phyloP scores from a whole-genome alignment of 2,797 vertebrate species.

The Synanceia verrucosa region DNA sequence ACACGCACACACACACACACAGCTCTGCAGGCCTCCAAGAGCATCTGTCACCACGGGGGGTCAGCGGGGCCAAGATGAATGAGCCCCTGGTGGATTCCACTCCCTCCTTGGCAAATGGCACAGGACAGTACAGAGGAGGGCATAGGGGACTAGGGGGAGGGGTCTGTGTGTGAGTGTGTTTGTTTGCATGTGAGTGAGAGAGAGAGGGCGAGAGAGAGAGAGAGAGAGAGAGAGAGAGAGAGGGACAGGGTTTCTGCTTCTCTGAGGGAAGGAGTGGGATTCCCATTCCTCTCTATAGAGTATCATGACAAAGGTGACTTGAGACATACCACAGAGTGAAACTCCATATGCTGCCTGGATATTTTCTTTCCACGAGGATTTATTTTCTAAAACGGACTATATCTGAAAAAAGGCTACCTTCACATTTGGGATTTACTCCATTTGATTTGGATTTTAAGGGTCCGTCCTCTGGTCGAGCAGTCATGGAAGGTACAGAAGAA shows the following conservation, averaged over 20 bases:
- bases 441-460: conserved; percentile 48
- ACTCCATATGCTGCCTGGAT: conserved; percentile 53
- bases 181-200: conserved; percentile 71
- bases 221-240: conserved; percentile 68
- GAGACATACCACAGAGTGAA: conserved; percentile 66
- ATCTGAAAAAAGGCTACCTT: conserved; percentile 20
- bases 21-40: conserved; percentile 87
- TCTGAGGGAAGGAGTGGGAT: conserved; percentile 80
- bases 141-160: conserved; percentile 78
- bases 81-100: conserved; percentile 91
- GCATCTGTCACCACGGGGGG: conserved; percentile 96
- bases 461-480: conserved; percentile 36
- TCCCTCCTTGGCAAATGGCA: conserved; percentile 95
- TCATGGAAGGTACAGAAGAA: conserved; percentile 78
- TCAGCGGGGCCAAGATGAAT: conserved; percentile 94
- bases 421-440: conserved; percentile 55
- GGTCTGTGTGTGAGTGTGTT: conserved; percentile 56
- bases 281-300: conserved; percentile 84
- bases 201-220: conserved; percentile 57
- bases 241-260: conserved; percentile 58
- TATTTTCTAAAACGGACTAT: conserved; percentile 64
- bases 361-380: conserved; percentile 44
- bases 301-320: conserved; percentile 77
- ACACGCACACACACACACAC: no score
- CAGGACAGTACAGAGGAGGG: conserved; percentile 90